These are phyloP conservation scores for Drosophila peninsularis DNA, from an alignment of 2,888 invertebrate species.

Conservation along the genomic window DNA sequence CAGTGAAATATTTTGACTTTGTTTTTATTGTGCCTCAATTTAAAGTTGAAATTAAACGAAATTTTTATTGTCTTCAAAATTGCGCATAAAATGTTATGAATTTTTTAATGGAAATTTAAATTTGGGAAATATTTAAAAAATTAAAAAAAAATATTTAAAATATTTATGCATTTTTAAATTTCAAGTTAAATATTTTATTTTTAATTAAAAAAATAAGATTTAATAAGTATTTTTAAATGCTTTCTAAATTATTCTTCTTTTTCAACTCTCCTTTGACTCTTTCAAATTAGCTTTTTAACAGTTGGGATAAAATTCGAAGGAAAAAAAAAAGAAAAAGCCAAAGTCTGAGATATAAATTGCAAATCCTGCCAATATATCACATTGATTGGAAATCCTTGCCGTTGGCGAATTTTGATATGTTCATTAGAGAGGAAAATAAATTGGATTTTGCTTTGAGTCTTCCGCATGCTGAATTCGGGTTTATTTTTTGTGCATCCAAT, in stretches of 20 bases:
- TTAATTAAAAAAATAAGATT: background rate
- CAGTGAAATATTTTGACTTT: background rate
- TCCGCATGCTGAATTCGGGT: background rate
- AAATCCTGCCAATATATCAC: too few relatives aligned
- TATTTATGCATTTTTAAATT: background rate
- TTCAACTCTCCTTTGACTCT: background rate
- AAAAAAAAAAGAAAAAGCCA: background rate
- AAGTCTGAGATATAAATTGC: background rate
- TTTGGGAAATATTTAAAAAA: too few relatives aligned
- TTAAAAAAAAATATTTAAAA: background rate
- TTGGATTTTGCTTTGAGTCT: background rate
- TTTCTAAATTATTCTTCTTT: background rate
- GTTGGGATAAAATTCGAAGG: background rate
- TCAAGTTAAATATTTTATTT: background rate
- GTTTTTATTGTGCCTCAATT: background rate
- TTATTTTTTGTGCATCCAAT: background rate
- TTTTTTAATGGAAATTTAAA: background rate
- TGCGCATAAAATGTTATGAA: background rate
- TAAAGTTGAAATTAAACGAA: background rate
- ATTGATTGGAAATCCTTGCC: constrained; percentile 1
- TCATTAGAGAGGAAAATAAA: background rate
- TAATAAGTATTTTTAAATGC: background rate
- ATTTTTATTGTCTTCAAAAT: background rate
- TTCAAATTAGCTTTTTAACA: background rate
- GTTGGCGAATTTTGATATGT: background rate